Base-by-base conservation (phyloP, 2,888 invertebrate genomes). In the Metallyticus violacea region DNA sequence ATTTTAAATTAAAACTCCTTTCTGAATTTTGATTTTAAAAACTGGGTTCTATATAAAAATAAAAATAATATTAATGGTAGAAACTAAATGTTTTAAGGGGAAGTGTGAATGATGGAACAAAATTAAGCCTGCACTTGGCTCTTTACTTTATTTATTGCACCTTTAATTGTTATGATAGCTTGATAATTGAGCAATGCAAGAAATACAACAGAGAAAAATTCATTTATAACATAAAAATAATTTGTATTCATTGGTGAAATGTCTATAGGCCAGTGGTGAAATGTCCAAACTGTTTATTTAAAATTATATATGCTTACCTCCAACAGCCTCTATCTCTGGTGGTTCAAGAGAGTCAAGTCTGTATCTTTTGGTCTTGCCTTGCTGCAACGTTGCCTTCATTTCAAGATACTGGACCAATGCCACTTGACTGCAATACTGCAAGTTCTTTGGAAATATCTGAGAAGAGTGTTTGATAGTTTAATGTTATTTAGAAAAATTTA, bases 351-450 rank as follows among this genome's bases (percentile, higher is more conserved):
- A 85, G 22, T 89, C 88, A 4, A 88, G 77, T 9, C 84, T 76
- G 7, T 81, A n/a, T 15, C 76, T 84, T 9, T 85, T 30, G 79
- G 85, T 82, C 9, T 62, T 30, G 7, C 22, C 76, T 7, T 88
- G 88, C 28, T 87, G 81, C 26, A 89, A 82, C n/a, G 86, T 77
- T 9, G 88, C 87, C 79, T 89, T 89, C 83, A 88, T 79, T n/a
- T 88, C 79, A 25, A 89, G 79, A 77, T 89, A 89, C 9, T 88
- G 79, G 6, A 87, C 86, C 25, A 89, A 84, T 78, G 89, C 88
- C 77, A 88, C 85, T 27, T 88, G 85, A 76, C 86, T 86, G 85
- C 89, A 89, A 30, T 88, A 88, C 85, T 89, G 89, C n/a, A 89
- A 82, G 62, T 88, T 84, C 84, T 89, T 89, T 6, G 89, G 89